phyloP scores from a whole-genome alignment of 2,888 invertebrate genomes.

The Diaprepes abbreviatus region DNA sequence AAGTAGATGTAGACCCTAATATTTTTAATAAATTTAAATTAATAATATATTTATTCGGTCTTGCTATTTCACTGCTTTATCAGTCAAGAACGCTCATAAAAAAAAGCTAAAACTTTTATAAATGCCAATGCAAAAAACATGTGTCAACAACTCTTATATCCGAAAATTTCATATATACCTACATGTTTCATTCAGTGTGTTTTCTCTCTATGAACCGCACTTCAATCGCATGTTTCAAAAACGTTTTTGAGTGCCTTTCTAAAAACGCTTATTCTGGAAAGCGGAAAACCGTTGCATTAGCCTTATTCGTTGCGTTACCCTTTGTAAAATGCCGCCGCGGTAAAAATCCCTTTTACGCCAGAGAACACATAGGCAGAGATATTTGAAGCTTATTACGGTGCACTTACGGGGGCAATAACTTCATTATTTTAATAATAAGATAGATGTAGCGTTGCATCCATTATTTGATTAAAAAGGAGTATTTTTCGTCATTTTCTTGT shows the following conservation, averaged over 20 bases:
- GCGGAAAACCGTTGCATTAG: slow-evolving; percentile 9
- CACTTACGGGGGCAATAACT: no score
- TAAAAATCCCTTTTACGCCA: not conserved
- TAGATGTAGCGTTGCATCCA: no score
- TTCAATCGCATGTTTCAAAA: not conserved
- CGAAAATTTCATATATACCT: not conserved
- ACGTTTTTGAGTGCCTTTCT: not conserved
- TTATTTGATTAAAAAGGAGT: no score
- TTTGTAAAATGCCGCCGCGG: slow-evolving; percentile 17
- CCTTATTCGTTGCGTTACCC: slow-evolving; percentile 1
- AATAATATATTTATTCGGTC: no score
- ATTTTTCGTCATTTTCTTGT: no score
- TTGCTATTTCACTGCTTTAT: no score
- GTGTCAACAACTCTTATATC: not conserved
- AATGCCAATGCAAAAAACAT: not conserved
- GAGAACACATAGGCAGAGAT: not conserved
- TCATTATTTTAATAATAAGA: no score
- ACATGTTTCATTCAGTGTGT: not conserved
- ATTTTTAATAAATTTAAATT: no score
- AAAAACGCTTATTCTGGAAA: not conserved
- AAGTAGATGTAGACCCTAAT: no score
- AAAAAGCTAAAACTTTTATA: no score
- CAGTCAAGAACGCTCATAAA: no score
- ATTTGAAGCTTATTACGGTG: not conserved
- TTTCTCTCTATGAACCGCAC: not conserved